phyloP scores from a whole-genome alignment of 2,888 invertebrate species.

The Boloria selene region DNA sequence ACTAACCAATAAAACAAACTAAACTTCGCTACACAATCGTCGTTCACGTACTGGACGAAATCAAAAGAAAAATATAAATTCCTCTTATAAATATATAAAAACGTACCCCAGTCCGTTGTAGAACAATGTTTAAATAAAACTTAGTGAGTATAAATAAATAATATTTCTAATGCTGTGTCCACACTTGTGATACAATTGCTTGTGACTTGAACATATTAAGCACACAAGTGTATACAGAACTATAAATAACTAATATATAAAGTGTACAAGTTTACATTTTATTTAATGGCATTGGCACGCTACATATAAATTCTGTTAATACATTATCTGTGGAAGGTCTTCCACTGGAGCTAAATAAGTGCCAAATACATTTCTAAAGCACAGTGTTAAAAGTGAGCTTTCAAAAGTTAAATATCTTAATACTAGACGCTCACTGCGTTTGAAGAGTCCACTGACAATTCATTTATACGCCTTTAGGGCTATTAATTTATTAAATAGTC shows the following conservation, averaged over 20 bases:
- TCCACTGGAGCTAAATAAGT: slow-evolving; percentile 36
- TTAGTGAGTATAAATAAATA: slow-evolving; percentile 56
- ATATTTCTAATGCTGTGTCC: slow-evolving; percentile 33
- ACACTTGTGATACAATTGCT: slow-evolving; percentile 23
- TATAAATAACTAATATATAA: slow-evolving; percentile 20
- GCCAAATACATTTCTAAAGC: slow-evolving; percentile 52
- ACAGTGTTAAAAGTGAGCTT: slow-evolving; percentile 58
- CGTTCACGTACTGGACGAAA: not conserved
- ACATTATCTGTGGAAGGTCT: slow-evolving; percentile 7
- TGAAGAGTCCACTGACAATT: slow-evolving; percentile 21
- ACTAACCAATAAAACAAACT: slow-evolving; percentile 41
- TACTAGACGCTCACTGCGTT: slow-evolving; percentile 45
- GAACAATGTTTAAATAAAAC: slow-evolving; percentile 45
- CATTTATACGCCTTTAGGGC: slow-evolving; percentile 2
- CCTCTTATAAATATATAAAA: slow-evolving; percentile 18
- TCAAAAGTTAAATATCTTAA: slow-evolving; percentile 57
- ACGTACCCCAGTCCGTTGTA: slow-evolving; percentile 22
- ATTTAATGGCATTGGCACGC: slow-evolving; percentile 36
- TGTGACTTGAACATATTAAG: slow-evolving; percentile 21
- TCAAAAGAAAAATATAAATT: slow-evolving; percentile 21
- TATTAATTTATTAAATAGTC: slow-evolving; percentile 13
- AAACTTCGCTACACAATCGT: slow-evolving; percentile 19
- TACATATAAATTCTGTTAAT: slow-evolving; percentile 31
- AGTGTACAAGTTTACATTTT: slow-evolving; percentile 17
- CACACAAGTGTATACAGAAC: slow-evolving; percentile 28